Evolutionary conservation across 2,797 vertebrate genomes (phyloP).

Genomic region (Parauchenoglanis punctatus): DNA sequence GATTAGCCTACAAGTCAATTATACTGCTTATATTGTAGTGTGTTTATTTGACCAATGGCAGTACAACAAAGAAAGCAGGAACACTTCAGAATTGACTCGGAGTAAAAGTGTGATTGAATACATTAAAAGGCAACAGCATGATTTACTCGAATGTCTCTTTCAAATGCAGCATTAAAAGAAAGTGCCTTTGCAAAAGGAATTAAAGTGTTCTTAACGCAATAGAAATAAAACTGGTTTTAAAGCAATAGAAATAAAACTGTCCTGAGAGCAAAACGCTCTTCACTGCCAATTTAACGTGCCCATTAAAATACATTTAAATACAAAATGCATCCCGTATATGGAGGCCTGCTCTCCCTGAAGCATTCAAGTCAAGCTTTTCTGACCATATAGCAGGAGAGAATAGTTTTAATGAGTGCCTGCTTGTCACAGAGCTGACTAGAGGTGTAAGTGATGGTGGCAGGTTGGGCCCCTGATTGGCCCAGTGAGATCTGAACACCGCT

Average conservation of each 20-base stretch:
- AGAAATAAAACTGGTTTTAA: not conserved
- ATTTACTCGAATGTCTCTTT: not conserved
- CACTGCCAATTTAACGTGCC: not conserved
- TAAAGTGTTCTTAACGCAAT: not conserved
- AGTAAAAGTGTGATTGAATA: not conserved
- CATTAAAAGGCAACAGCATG: not conserved
- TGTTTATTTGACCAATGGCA: not conserved
- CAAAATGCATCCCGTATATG: not conserved
- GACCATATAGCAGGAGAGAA: slow-evolving; percentile 3
- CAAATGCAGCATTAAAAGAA: not conserved
- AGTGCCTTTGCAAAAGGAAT: not conserved
- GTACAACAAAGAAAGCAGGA: not conserved
- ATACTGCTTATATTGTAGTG: slow-evolving; percentile 1
- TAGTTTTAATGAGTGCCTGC: slow-evolving; percentile 29
- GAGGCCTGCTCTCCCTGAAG: slow-evolving; percentile 11
- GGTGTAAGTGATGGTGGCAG: slow-evolving; percentile 38
- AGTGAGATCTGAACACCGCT: slow-evolving; percentile 13
- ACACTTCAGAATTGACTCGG: not conserved
- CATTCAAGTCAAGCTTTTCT: slow-evolving; percentile 7
- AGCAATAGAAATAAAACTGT: not conserved
- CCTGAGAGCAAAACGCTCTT: not conserved
- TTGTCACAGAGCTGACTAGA: slow-evolving; percentile 25
- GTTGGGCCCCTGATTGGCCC: slow-evolving; percentile 24
- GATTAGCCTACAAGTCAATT: slow-evolving; percentile 10
- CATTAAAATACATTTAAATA: not conserved